Evolutionary conservation across 2,113 vertebrate genomes (phyloP), one percentile per base, ranked within the genome.

Genomic region (Turnix velox): DNA sequence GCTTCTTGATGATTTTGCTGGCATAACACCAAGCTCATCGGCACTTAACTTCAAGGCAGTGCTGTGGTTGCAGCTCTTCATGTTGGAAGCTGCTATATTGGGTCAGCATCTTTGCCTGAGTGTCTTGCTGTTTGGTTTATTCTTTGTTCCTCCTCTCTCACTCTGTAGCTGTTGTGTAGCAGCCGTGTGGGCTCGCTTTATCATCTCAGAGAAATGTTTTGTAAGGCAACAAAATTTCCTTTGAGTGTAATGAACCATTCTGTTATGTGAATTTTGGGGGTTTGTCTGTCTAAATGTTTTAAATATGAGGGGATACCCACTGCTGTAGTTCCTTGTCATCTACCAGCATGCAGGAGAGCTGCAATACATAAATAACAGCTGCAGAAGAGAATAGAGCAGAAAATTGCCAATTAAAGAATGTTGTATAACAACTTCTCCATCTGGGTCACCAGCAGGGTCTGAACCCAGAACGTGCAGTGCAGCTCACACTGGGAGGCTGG

Each of bases 1-100:
- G 91, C 81, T 94, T 94, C 94, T 95, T 93, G 92, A 95, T 94
- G 89, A 65, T 94, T 92, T 84, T 87, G 92, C 91, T 96, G 95
- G 95, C 95, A 45, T 92, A 89, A 87, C 84, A 91, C 91, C 87
- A 91, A 94, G 89, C 94, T 94, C 91, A 58, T 91, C 2, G 22
- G 71, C 89, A 71, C 71, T 95, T 77, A 73, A 79, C 87, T 93
- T 80, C 61, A 25, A 73, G 87, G 78, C 2, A 0, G 19, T 92
- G 94, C 84, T 77, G 84, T 39, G 74, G 94, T 14, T 91, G 87
- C 88, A 84, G 87, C 92, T 92, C 84, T 72, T 4, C 0, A 0
- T 5, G 1, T 35, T 82, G 91, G 84, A 93, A 93, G 89, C 88
- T 65, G 59, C 91, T 82, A 0, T 65, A 33, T 33, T 57, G 72